Evolutionary conservation across 2,888 invertebrate species (phyloP), one percentile per base, ranked within the genome.

Genomic region (Fragum fragum): DNA sequence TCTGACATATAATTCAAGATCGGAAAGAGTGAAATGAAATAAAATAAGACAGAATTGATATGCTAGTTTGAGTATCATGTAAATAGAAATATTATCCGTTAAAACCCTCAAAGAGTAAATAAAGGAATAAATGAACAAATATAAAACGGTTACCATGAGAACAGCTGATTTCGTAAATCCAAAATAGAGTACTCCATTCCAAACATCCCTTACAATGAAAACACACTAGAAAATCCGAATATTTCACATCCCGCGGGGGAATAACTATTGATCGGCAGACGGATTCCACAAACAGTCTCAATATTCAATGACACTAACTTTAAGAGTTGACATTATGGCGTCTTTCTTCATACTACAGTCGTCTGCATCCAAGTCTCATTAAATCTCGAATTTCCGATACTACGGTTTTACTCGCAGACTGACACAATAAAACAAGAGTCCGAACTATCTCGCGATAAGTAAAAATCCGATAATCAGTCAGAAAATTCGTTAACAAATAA

Each of bases 311-410:
- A 61, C 61, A 61, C 61, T 16, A 61, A 61, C 18, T 28, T 61
- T n/a, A 61, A 61, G 61, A 61, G 61, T 29, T 61, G 61, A 61
- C 61, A 61, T 29, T 29, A 61, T 61, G 32, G 26, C 61, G 61
- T 61, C 61, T 32, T 61, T 47, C 21, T 28, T 61, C 61, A 61
- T 61, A 28, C 29, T 61, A 26, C 7, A 32, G 16, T 32, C 61
- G 61, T 61, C 61, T 61, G 61, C 61, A 61, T 32, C 61, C 61
- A 61, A 61, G 18, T 61, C 61, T 61, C 61, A 28, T 32, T 18
- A 61, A 61, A 61, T 61, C 61, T 32, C 61, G 61, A 28, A 32
- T 61, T 61, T 61, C 61, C 61, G 32, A 61, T 61, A 61, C 32
- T 61, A 47, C 47, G 47, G 32, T 47, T 47, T 32, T 32, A 61